These are phyloP conservation scores for Orthonychiurus folsomi DNA, from an alignment of 2,888 invertebrate genomes.

Conservation along the genomic window DNA sequence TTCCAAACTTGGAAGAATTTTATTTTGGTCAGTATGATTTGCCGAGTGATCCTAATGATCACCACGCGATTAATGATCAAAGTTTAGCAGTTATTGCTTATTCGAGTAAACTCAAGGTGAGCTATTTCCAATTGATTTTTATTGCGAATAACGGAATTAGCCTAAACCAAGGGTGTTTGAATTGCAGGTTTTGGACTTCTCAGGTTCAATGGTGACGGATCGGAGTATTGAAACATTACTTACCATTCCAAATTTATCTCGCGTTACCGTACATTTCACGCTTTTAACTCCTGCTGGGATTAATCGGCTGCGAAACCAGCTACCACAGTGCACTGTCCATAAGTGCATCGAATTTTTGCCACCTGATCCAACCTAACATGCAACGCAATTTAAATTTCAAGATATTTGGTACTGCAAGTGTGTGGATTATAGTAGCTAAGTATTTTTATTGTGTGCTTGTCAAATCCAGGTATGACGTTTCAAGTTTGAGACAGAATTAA, in stretches of 20 bases:
- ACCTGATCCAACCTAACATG: too few relatives aligned
- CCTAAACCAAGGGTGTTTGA: not conserved
- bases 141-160: not conserved
- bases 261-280: constrained; percentile 34
- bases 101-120: constrained; percentile 20
- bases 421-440: too few relatives aligned
- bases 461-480: too few relatives aligned
- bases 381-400: too few relatives aligned
- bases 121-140: constrained; percentile 2
- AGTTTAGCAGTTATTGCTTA: constrained; percentile 7
- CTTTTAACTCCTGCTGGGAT: constrained; percentile 28
- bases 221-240: constrained; percentile 21
- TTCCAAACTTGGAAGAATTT: constrained; percentile 36
- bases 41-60: not conserved
- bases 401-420: too few relatives aligned
- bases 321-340: constrained; percentile 25
- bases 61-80: not conserved
- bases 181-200: constrained; percentile 29
- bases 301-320: constrained; percentile 22
- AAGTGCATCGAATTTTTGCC: too few relatives aligned
- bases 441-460: too few relatives aligned
- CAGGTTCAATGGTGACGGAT: constrained; percentile 33
- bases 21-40: constrained; percentile 39
- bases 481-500: too few relatives aligned
- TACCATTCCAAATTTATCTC: constrained; percentile 16